Conservation (phyloP, 1,140 invertebrate genomes). For the Polypedilum vanderplanki region DNA sequence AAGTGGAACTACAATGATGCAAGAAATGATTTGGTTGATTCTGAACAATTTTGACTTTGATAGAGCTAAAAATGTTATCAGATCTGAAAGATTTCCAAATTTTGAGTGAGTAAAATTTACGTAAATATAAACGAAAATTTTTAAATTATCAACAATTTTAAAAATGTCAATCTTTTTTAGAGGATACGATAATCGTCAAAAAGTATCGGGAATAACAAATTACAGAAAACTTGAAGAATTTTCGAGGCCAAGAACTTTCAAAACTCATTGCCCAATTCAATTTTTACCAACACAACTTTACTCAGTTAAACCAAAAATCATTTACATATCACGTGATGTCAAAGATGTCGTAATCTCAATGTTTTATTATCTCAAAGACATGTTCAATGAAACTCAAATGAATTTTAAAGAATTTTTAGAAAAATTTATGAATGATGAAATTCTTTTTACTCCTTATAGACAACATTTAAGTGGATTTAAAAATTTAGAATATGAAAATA, state of each 20-base stretch:
- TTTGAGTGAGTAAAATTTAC: constrained; percentile 57
- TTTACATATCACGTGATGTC: constrained; percentile 74
- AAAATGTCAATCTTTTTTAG: too few relatives aligned
- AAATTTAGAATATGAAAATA: constrained; percentile 54
- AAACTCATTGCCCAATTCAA: constrained; percentile 57
- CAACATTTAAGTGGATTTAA: constrained; percentile 68
- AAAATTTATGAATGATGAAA: constrained; percentile 44
- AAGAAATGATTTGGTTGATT: constrained; percentile 73
- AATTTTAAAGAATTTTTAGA: not conserved
- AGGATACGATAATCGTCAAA: too few relatives aligned
- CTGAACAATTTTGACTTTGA: constrained; percentile 63
- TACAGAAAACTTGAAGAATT: too few relatives aligned
- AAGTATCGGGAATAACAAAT: too few relatives aligned
- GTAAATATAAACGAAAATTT: constrained; percentile 43
- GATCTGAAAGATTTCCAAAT: constrained; percentile 62
- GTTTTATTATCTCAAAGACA: too few relatives aligned
- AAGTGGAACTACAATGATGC: constrained; percentile 77
- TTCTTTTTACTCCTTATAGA: constrained; percentile 66
- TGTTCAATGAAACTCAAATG: constrained; percentile 54
- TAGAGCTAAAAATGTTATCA: constrained; percentile 48
- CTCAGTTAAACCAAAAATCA: constrained; percentile 39
- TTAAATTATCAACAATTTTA: too few relatives aligned
- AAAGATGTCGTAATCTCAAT: constrained; percentile 74
- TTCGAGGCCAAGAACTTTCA: constrained; percentile 53
- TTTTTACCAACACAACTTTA: not conserved